Percentiles rank a stretch among this genome's conserved stretches.
Evolutionary conservation across 2,888 invertebrate genomes (phyloP).

Genomic region (Caenorhabditis panamensis): DNA sequence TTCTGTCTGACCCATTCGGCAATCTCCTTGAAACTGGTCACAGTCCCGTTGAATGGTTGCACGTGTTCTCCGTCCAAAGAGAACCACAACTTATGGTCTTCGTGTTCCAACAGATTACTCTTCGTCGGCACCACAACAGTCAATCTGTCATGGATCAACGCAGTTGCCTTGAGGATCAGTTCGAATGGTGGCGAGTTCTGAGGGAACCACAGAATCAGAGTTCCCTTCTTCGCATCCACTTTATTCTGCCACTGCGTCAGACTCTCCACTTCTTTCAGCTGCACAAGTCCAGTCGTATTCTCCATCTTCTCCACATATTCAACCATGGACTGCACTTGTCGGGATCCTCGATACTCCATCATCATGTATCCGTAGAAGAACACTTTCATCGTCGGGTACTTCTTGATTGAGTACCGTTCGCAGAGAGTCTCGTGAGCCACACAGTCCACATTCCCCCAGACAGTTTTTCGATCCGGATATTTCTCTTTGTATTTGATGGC

Average conservation of each 20-base stretch:
- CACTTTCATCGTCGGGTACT: slow-evolving; percentile 57
- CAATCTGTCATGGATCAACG: slow-evolving; percentile 31
- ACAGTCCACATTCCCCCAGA: slow-evolving; percentile 55
- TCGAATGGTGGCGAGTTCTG: slow-evolving; percentile 42
- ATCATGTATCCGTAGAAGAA: slow-evolving; percentile 42
- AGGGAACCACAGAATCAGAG: slow-evolving; percentile 51
- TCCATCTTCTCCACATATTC: slow-evolving; percentile 43
- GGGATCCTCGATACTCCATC: slow-evolving; percentile 39
- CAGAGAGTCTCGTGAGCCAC: neutral
- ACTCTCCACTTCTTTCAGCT: slow-evolving; percentile 35
- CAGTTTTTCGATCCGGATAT: slow-evolving; percentile 44
- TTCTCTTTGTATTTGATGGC: slow-evolving; percentile 16
- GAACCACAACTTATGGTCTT: slow-evolving; percentile 45
- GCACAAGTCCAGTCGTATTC: slow-evolving; percentile 28
- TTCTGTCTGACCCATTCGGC: slow-evolving; percentile 32
- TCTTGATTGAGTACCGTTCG: slow-evolving; percentile 6
- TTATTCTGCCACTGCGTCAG: slow-evolving; percentile 42
- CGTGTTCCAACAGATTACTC: slow-evolving; percentile 26
- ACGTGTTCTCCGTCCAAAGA: slow-evolving; percentile 47
- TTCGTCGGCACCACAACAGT: slow-evolving; percentile 30
- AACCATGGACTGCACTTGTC: slow-evolving; percentile 12
- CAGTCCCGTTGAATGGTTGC: slow-evolving; percentile 28
- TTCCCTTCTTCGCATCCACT: slow-evolving; percentile 20
- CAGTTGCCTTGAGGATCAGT: slow-evolving; percentile 40
- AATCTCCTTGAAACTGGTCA: slow-evolving; percentile 44